Evolutionary conservation across 2,113 vertebrate genomes (phyloP).

Genomic region (Diphyllodes magnificus): DNA sequence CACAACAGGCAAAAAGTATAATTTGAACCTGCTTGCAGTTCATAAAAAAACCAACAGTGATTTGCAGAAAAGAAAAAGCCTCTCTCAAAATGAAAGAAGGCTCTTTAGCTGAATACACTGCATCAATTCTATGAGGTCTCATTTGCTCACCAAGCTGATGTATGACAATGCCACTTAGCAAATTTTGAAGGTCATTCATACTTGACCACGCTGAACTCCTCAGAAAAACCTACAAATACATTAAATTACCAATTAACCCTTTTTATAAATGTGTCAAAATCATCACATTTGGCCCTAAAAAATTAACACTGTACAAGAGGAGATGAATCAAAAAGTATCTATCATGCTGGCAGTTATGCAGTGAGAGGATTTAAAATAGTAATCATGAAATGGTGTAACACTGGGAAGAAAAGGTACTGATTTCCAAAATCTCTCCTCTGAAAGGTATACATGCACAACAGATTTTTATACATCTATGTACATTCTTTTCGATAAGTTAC

Average conservation of each 20-base stretch:
- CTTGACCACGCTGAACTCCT: background rate
- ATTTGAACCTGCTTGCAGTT: background rate
- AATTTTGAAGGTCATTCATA: background rate
- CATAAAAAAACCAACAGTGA: background rate
- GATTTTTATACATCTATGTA: background rate
- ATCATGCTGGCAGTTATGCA: background rate
- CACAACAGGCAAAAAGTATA: background rate
- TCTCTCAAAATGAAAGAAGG: background rate
- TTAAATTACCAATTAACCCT: background rate
- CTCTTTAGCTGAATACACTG: background rate
- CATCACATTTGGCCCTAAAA: background rate
- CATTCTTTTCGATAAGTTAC: background rate
- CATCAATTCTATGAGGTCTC: background rate
- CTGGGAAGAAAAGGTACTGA: background rate
- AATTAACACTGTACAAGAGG: background rate
- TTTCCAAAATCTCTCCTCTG: background rate
- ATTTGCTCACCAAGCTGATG: background rate
- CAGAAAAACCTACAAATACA: background rate
- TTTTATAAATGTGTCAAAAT: background rate
- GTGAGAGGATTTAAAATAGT: background rate
- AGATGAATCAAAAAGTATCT: background rate
- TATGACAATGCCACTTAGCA: constrained; percentile 7
- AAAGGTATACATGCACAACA: background rate
- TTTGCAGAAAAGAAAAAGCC: background rate
- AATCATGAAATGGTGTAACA: background rate